Evolutionary conservation across 2,888 invertebrate species (phyloP).

Genomic region (Parnassius apollo): DNA sequence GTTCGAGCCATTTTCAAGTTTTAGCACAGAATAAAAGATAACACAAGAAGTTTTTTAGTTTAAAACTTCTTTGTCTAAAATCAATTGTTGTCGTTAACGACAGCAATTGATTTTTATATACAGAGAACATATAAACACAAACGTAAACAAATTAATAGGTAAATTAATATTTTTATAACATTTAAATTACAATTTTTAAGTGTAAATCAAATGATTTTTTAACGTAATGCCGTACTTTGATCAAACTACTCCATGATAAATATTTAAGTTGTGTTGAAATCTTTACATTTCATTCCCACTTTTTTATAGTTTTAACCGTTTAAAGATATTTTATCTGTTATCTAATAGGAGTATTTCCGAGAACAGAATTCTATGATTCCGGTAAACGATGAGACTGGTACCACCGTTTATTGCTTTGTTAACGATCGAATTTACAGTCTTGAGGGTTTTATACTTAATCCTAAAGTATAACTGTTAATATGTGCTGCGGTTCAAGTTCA

Average conservation of each 20-base stretch:
- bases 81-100: too few species aligned
- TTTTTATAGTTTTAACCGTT: constrained; percentile 18
- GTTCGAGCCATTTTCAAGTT: too few species aligned
- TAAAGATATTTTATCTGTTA: constrained; percentile 67
- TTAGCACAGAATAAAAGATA: too few species aligned
- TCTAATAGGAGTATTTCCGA: constrained; percentile 68
- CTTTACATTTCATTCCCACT: constrained; percentile 3
- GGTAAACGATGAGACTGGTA: constrained; percentile 51
- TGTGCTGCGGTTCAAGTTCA: constrained; percentile 6
- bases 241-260: background rate
- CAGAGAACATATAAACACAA: too few species aligned
- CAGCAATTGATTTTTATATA: too few species aligned
- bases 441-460: constrained; percentile 43
- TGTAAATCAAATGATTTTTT: too few species aligned
- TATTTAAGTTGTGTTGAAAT: constrained; percentile 9
- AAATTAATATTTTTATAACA: too few species aligned
- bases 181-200: too few species aligned
- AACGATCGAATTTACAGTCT: constrained; percentile 57
- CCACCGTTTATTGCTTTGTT: constrained; percentile 59
- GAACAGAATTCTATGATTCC: constrained; percentile 60
- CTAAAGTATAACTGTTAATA: constrained; percentile 22
- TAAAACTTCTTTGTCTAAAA: too few species aligned
- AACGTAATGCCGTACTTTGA: too few species aligned
- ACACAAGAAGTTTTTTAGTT: too few species aligned
- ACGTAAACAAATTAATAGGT: too few species aligned